A percentile compares a stretch with the other conserved stretches of the same genome.
Evolutionary conservation across 2,888 invertebrate species (phyloP).

Genomic region (Oxyteleia sp.): DNA sequence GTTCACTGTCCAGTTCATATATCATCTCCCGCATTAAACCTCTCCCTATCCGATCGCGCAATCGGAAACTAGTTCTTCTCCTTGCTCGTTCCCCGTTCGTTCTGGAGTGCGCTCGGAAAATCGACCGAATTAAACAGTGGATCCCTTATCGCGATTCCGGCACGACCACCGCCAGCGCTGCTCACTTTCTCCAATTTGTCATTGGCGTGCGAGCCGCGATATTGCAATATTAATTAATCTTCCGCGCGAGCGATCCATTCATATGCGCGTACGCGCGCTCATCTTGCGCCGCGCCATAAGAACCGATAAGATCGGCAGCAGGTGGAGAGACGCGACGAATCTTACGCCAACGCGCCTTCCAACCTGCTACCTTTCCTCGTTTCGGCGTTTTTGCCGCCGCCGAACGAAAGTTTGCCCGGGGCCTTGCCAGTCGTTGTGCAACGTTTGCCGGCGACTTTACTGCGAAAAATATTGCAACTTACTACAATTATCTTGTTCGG

Average conservation of each 20-base stretch:
- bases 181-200: conserved; percentile 83
- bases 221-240: conserved; percentile 82
- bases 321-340: conserved; percentile 75
- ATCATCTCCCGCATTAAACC: conserved; percentile 36
- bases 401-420: conserved; percentile 3
- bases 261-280: conserved; percentile 62
- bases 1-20: conserved; percentile 22
- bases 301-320: conserved; percentile 78
- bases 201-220: conserved; percentile 77
- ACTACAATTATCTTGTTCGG: not conserved
- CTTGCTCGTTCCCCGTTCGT: not conserved
- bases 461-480: not conserved
- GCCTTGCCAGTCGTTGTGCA: not conserved
- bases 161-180: conserved; percentile 75
- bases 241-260: conserved; percentile 66
- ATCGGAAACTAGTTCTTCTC: conserved; percentile 52
- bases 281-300: conserved; percentile 72
- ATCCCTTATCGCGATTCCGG: conserved; percentile 77
- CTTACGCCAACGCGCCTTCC: conserved; percentile 40
- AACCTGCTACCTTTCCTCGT: conserved; percentile 13
- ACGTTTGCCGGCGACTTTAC: not conserved
- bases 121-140: conserved; percentile 5
- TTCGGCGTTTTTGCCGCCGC: conserved; percentile 23
- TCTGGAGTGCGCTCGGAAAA: conserved; percentile 47
- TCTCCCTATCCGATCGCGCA: conserved; percentile 32